These are phyloP conservation scores for Drosophila prosaltans DNA, from an alignment of 1,140 invertebrate genomes.

Conservation along the genomic window DNA sequence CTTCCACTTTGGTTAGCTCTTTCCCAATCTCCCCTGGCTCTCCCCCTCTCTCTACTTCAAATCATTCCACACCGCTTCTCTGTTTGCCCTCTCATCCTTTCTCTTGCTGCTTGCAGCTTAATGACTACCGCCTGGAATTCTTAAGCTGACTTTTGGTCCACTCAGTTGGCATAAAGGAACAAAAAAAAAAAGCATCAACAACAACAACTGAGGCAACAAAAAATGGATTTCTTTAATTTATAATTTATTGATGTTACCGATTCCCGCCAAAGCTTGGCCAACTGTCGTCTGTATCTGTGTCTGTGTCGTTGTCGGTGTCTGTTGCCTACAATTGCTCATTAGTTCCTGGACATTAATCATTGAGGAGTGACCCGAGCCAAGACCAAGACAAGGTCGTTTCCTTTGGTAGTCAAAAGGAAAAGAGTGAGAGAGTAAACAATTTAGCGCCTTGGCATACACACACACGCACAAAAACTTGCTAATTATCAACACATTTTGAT, in stretches of 20 bases:
- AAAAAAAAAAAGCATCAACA: conserved; percentile 19
- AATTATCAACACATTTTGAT: conserved; percentile 74
- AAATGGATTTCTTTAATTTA: conserved; percentile 81
- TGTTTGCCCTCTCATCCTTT: conserved; percentile 3
- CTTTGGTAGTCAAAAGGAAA: conserved; percentile 12
- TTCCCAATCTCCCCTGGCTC: neutral
- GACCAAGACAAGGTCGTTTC: conserved; percentile 48
- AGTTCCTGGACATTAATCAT: conserved; percentile 72
- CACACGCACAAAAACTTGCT: conserved; percentile 49
- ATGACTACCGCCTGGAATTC: conserved; percentile 74
- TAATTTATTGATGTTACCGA: conserved; percentile 81
- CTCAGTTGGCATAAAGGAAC: conserved; percentile 14
- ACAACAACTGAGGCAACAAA: conserved; percentile 22
- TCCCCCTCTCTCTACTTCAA: too few species aligned
- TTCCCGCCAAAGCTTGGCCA: conserved; percentile 18
- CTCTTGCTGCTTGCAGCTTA: conserved; percentile 47
- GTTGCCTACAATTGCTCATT: conserved; percentile 70
- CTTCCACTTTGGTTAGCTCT: conserved; percentile 51
- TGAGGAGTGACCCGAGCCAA: conserved; percentile 61
- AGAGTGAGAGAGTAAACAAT: conserved; percentile 47
- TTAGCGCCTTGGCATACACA: conserved; percentile 31
- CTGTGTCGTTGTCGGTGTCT: neutral
- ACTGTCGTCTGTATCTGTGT: neutral
- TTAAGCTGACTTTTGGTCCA: conserved; percentile 62
- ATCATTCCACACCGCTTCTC: too few species aligned